phyloP scores from a whole-genome alignment of 2,113 vertebrate species.

The Rhombomys opimus region DNA sequence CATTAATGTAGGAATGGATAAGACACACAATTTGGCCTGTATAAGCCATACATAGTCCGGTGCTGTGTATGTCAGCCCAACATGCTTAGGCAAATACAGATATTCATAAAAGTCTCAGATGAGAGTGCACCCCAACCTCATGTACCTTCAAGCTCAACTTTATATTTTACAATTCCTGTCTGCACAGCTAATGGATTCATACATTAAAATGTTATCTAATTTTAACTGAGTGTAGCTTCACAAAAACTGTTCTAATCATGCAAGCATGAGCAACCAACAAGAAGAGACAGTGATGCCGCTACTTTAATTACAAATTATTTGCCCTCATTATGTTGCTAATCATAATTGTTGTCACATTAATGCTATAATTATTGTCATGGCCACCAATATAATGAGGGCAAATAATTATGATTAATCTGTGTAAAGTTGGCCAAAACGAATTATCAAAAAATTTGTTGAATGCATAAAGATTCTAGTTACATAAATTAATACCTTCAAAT shows the following conservation, averaged over 20 bases:
- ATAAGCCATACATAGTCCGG: background rate
- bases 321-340: constrained; percentile 19
- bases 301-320: constrained; percentile 50
- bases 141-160: background rate
- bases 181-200: background rate
- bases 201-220: background rate
- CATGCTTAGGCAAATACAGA: background rate
- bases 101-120: background rate
- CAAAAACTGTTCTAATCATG: constrained; percentile 26
- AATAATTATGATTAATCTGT: constrained; percentile 37
- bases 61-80: background rate
- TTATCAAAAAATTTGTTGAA: background rate
- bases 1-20: background rate
- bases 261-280: background rate
- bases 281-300: background rate
- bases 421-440: background rate
- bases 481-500: background rate
- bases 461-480: background rate
- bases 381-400: constrained; percentile 14
- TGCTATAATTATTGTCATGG: constrained; percentile 43
- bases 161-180: background rate
- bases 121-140: rapidly evolving
- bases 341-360: background rate
- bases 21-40: background rate
- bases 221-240: background rate